These are phyloP conservation scores for Oreochromis niloticus DNA, from an alignment of 2,113 vertebrate species.

Conservation along the genomic window DNA sequence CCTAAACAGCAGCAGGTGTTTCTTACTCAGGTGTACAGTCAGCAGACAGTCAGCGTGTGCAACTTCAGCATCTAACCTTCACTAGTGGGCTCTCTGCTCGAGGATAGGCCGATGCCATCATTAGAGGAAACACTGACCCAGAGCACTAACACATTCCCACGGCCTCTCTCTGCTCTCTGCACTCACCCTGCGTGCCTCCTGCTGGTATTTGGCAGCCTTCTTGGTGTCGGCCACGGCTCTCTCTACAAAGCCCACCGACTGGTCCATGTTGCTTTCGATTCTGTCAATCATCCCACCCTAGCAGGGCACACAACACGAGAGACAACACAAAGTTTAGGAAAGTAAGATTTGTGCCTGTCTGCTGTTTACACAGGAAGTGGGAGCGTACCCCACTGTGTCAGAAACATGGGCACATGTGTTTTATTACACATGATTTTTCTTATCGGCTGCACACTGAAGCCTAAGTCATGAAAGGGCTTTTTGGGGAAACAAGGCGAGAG, in stretches of 20 bases:
- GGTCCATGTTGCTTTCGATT: conserved; percentile 97
- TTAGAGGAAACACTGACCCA: background rate
- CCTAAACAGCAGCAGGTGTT: background rate
- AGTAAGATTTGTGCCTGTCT: background rate
- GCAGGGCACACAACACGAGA: background rate
- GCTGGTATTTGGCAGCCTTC: conserved; percentile 93
- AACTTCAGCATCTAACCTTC: background rate
- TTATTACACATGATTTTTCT: background rate
- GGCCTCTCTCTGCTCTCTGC: background rate
- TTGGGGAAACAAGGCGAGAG: background rate
- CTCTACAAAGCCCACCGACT: conserved; percentile 92
- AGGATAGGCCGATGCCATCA: background rate
- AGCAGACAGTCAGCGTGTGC: background rate
- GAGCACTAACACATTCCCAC: background rate
- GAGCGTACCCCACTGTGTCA: background rate
- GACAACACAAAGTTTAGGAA: background rate
- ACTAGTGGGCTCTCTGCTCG: background rate
- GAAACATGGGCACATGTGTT: background rate
- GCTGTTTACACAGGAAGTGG: background rate
- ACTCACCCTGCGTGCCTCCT: conserved; percentile 91
- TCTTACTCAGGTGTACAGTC: background rate
- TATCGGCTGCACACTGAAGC: background rate
- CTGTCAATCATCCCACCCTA: conserved; percentile 95
- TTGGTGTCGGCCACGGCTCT: conserved; percentile 91
- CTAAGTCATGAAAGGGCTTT: background rate